phyloP scores from a whole-genome alignment of 2,113 vertebrate genomes.

The Gulo gulo region DNA sequence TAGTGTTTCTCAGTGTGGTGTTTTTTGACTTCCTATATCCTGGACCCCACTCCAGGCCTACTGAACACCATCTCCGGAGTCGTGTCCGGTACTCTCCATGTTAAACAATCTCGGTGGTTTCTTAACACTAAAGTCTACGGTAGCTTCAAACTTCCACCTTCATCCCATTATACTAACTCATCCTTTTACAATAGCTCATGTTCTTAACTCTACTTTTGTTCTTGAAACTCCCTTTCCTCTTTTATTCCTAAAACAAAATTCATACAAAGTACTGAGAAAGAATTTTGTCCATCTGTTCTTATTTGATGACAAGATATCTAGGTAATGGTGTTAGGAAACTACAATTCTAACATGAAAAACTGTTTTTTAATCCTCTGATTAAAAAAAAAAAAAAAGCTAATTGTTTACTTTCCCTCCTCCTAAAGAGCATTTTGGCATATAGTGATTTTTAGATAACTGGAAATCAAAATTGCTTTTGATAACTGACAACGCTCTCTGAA shows the following conservation, averaged over 20 bases:
- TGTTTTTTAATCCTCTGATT: neutral
- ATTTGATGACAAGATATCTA: neutral
- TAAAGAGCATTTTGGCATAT: neutral
- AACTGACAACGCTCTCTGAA: neutral
- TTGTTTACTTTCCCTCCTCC: neutral
- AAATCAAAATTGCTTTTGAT: slow-evolving; percentile 22
- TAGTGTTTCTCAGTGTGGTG: neutral
- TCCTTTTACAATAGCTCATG: neutral
- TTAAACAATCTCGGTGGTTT: neutral
- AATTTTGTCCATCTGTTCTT: neutral
- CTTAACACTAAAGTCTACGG: neutral
- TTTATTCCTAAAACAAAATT: neutral
- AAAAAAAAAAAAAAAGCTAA: neutral
- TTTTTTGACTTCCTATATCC: neutral
- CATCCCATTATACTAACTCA: neutral
- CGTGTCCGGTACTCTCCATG: neutral
- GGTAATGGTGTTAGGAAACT: neutral
- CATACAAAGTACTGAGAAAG: neutral
- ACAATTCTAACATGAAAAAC: neutral
- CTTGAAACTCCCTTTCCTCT: neutral
- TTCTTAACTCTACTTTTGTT: neutral
- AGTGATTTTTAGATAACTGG: slow-evolving; percentile 20
- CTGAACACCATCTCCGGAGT: neutral
- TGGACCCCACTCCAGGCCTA: neutral
- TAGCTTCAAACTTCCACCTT: slow-evolving; percentile 18